Base-by-base conservation (phyloP, 2,113 vertebrate species). In the Mirounga angustirostris region DNA sequence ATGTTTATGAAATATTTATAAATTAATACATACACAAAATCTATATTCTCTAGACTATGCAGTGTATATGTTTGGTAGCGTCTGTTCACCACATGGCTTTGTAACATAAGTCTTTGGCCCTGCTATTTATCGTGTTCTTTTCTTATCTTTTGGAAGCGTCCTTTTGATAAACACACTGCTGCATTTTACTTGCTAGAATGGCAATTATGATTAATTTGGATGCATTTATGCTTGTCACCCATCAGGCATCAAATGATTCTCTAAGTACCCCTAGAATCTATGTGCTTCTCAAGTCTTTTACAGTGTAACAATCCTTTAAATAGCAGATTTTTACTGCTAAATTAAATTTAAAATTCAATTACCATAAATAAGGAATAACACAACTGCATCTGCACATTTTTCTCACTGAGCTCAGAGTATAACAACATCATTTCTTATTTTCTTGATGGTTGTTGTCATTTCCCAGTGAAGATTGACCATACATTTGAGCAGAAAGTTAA, bases 331-430 rank as follows among this genome's bases (percentile, higher is more conserved):
- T 97, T 95, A 74, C 67, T 91, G 94, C 92, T 96, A 98, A 98
- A 96, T 98, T 97, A 91, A 97, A 96, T 97, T 91, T 96, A 82
- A 96, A 97, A 95, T 96, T 95, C 92, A 98, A 97, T 98, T 97
- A 97, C 76, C 94, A 97, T 94, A 96, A 98, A 97, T 96, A 94
- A 94, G 26, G 56, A 97, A 91, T 95, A 97, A 81, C 81, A 96
- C 84, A 94, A 92, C 89, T 96, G 91, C 81, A 94, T 79, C 83
- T 90, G 80, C n/a, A 95, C 63, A 73, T 80, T 85, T 81, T 96
- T 92, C 73, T 91, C 76, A 65, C 67, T 36, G 58, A 96, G 65
- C 63, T 69, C 59, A 40, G 54, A 3, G 28, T 83, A 58, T 52
- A 85, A 50, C 24, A 86, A 36, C 43, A 89, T 36, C 52, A 46